phyloP scores from a whole-genome alignment of 2,888 invertebrate genomes.

The Amphimallon solstitiale region DNA sequence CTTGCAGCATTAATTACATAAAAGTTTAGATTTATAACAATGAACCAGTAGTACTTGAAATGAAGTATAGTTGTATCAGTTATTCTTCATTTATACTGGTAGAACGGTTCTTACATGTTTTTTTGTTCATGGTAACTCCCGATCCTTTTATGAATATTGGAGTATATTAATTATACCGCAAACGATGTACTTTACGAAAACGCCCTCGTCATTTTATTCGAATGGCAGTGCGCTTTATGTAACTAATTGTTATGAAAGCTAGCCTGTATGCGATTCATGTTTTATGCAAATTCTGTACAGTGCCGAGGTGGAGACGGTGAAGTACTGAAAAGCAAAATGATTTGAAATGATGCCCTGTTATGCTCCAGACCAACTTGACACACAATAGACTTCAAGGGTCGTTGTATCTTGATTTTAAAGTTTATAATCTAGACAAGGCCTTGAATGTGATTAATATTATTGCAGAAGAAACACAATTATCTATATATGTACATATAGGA shows the following conservation, averaged over 20 bases:
- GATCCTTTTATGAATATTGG: conserved; percentile 34
- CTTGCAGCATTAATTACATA: too few relatives aligned
- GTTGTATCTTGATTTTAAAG: not conserved
- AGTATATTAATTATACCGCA: conserved; percentile 35
- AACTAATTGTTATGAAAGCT: conserved; percentile 30
- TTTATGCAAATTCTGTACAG: conserved; percentile 28
- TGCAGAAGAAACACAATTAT: not conserved
- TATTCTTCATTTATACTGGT: not conserved
- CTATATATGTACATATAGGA: too few relatives aligned
- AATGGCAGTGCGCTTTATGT: conserved; percentile 22
- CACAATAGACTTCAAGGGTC: not conserved
- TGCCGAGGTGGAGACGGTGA: conserved; percentile 7
- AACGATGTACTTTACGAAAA: conserved; percentile 32
- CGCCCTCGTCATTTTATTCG: conserved; percentile 18
- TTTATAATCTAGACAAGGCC: not conserved
- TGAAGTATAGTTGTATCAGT: too few relatives aligned
- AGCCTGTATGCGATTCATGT: conserved; percentile 30
- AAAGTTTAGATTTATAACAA: too few relatives aligned
- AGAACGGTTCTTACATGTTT: not conserved
- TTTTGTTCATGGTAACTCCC: not conserved
- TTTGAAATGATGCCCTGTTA: not conserved
- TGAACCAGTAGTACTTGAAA: too few relatives aligned
- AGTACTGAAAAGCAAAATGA: conserved; percentile 15
- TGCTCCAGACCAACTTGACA: not conserved
- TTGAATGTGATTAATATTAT: not conserved